Conservation (phyloP, 2,797 vertebrate genomes). For the Telmatherina bonti region DNA sequence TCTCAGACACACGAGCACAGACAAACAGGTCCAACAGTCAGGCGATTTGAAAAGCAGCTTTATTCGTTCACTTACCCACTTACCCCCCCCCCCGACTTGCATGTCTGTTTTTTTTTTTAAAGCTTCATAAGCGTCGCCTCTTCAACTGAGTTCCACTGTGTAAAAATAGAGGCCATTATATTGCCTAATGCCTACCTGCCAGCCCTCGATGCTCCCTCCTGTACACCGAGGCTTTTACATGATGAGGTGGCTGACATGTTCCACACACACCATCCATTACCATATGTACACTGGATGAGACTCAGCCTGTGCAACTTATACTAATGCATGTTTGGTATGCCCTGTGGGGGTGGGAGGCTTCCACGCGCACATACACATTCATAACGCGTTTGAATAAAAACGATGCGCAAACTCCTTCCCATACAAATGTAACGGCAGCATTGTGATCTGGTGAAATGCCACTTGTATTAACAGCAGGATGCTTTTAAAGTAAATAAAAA, state of each 20-base stretch:
- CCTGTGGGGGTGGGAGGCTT: constrained; percentile 76
- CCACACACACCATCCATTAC: constrained; percentile 84
- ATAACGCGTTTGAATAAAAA: constrained; percentile 59
- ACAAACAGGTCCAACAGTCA: constrained; percentile 67
- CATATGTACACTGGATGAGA: constrained; percentile 82
- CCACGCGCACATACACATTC: constrained; percentile 23
- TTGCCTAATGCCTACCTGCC: constrained; percentile 81
- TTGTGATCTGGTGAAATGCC: constrained; percentile 73
- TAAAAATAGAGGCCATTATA: constrained; percentile 83
- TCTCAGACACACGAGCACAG: constrained; percentile 48
- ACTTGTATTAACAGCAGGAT: constrained; percentile 78
- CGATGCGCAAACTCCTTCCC: constrained; percentile 64
- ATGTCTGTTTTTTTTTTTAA: constrained; percentile 68
- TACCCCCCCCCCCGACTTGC: constrained; percentile 42
- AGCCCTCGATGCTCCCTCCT: constrained; percentile 76
- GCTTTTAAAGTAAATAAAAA: constrained; percentile 86
- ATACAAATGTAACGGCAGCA: constrained; percentile 77
- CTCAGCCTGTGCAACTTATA: constrained; percentile 79
- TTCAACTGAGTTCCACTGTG: constrained; percentile 78
- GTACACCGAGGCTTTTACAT: constrained; percentile 83
- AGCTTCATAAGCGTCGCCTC: constrained; percentile 77
- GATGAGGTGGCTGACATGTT: constrained; percentile 86
- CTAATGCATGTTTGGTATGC: constrained; percentile 86
- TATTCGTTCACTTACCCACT: constrained; percentile 74
- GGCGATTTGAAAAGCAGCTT: constrained; percentile 71